Conservation (phyloP, 2,888 invertebrate species). For the Coremacera marginata region DNA sequence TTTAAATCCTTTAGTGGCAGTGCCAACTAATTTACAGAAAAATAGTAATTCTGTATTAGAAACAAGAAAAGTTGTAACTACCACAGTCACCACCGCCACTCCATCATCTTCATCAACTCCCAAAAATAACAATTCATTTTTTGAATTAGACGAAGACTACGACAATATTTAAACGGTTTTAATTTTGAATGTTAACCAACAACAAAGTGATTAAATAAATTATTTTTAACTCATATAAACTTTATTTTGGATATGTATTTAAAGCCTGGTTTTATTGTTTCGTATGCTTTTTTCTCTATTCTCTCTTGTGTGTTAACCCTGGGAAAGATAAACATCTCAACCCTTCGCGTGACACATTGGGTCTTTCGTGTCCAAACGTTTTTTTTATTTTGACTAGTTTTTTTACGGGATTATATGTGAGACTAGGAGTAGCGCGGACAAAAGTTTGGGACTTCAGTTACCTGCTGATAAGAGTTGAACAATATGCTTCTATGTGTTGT, state of each 20-base stretch:
- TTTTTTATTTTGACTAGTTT: too few relatives aligned
- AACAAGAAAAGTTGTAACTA: conserved; percentile 51
- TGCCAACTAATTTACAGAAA: conserved; percentile 45
- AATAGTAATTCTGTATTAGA: conserved; percentile 38
- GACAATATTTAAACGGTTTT: conserved; percentile 65
- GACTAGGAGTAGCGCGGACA: too few relatives aligned
- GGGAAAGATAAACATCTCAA: too few relatives aligned
- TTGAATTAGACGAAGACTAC: conserved; percentile 69
- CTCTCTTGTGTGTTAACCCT: not conserved
- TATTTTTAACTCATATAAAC: not conserved
- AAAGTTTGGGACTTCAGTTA: too few relatives aligned
- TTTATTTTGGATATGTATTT: not conserved
- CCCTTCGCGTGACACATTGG: too few relatives aligned
- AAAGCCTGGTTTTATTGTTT: not conserved
- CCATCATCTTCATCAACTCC: conserved; percentile 46
- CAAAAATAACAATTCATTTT: conserved; percentile 55
- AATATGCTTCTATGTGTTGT: too few relatives aligned
- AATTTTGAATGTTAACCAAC: conserved; percentile 9
- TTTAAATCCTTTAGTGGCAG: conserved; percentile 49
- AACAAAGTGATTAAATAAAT: conserved; percentile 10
- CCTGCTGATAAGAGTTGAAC: too few relatives aligned
- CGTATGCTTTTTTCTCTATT: not conserved
- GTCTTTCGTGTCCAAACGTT: too few relatives aligned
- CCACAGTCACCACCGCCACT: conserved; percentile 49
- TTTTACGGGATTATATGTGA: too few relatives aligned